Base-by-base conservation (phyloP, 2,888 invertebrate genomes). In the Agrenia bidenticulata region DNA sequence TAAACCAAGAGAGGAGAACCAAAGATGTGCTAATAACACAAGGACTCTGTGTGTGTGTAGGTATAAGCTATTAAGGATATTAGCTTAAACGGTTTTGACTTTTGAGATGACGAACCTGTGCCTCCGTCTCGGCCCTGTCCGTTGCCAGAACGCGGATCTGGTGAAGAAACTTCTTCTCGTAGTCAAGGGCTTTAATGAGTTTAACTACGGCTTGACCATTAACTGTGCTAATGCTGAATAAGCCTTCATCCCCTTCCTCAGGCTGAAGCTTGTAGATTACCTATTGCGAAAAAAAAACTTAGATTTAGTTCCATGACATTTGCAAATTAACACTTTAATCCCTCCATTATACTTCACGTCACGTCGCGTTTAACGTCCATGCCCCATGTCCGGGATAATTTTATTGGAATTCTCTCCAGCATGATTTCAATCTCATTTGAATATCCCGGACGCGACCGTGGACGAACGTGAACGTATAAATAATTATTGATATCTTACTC, bases 191-290 rank as follows among this genome's bases (percentile, higher is more conserved):
- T 69, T 88, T 88, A 59, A 86, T 84, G 4, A 94, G 84, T 61
- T 89, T 85, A 54, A 94, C 83, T 0, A 94, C 86, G 13, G 92
- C 94, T 82, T 89, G 91, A 0, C 93, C 92, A 77, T 90, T 89
- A 19, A 88, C 85, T 1, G 93, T 94, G 75, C 89, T 87, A 57
- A 94, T 86, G 26, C 88, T 85, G 79, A 94, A 94, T 62, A 87
- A 83, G 56, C 87, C 86, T 64, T 86, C 85, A 73, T 91, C 90
- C 13, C 88, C 88, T 72, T 91, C 92, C 58, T 88, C 81, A 77
- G 92, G 92, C 83, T 92, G 82, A n/a, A 94, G 82, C 77, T 90
- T 87, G 79, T 94, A 94, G 21, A 94, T 86, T 24, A 94, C 89
- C 86, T 86, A 70, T 5, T 13, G n/a, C n/a, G n/a, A n/a, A n/a